Percentiles rank a stretch among this genome's conserved stretches.
phyloP scores from a whole-genome alignment of 2,113 vertebrate genomes.

The Nematolebias whitei region DNA sequence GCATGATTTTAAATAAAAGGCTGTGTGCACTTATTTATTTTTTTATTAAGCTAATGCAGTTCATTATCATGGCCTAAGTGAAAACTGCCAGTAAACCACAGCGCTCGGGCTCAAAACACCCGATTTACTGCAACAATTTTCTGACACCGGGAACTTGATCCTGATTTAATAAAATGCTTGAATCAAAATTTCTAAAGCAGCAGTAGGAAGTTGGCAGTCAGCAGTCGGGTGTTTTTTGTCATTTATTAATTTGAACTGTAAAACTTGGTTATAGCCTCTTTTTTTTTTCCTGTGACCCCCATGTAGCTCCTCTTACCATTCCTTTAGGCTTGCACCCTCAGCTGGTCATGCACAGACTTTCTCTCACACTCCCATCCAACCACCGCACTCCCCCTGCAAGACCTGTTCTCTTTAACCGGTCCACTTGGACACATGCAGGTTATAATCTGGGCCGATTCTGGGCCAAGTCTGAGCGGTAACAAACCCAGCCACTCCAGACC shows the following conservation, averaged over 20 bases:
- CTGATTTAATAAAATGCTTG: not conserved
- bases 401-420: slow-evolving; percentile 60
- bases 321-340: slow-evolving; percentile 53
- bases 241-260: slow-evolving; percentile 17
- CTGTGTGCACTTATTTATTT: slow-evolving; percentile 8
- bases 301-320: slow-evolving; percentile 47
- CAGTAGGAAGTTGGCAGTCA: too few relatives aligned
- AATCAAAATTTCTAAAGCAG: not conserved
- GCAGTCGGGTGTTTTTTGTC: slow-evolving; percentile 73
- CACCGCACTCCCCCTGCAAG: slow-evolving; percentile 31
- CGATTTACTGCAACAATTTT: slow-evolving; percentile 38
- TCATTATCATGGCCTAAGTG: slow-evolving; percentile 45
- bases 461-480: slow-evolving; percentile 25
- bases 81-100: slow-evolving; percentile 14
- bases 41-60: slow-evolving; percentile 35
- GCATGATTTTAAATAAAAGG: slow-evolving; percentile 35
- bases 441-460: slow-evolving; percentile 50
- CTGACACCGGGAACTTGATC: not conserved
- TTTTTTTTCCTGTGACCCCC: slow-evolving; percentile 42
- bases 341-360: slow-evolving; percentile 62
- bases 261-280: slow-evolving; percentile 34
- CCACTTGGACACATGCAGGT: slow-evolving; percentile 67
- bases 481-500: slow-evolving; percentile 58
- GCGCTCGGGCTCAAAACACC: slow-evolving; percentile 61
- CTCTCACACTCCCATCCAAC: slow-evolving; percentile 46